Conservation (phyloP, 2,797 vertebrate genomes). For the Phalloptychus januarius region DNA sequence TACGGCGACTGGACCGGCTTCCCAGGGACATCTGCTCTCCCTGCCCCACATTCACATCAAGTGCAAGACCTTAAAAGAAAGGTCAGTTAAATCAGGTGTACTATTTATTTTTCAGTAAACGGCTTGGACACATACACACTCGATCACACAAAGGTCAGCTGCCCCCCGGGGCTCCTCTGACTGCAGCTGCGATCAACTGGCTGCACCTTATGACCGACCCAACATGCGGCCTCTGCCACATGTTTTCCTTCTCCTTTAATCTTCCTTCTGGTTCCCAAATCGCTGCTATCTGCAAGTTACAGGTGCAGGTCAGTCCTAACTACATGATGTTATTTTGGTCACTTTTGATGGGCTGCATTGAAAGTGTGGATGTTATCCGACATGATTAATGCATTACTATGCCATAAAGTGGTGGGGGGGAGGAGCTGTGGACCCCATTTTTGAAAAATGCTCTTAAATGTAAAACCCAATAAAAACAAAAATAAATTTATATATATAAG, state of each 20-base stretch:
- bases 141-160: constrained; percentile 65
- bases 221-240: constrained; percentile 9
- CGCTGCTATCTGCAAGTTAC: constrained; percentile 24
- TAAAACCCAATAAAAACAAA: too few species aligned
- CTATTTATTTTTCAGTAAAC: constrained; percentile 59
- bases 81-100: constrained; percentile 62
- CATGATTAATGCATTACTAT: constrained; percentile 60
- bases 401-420: too few species aligned
- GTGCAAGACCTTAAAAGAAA: constrained; percentile 63
- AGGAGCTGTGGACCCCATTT: too few species aligned
- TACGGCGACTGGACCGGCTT: not conserved
- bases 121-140: constrained; percentile 22
- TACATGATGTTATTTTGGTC: constrained; percentile 27
- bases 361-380: constrained; percentile 53
- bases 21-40: not conserved
- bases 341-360: constrained; percentile 18
- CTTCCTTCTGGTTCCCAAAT: constrained; percentile 7
- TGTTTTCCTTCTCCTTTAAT: constrained; percentile 18
- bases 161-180: constrained; percentile 53
- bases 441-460: too few species aligned
- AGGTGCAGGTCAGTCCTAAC: constrained; percentile 10
- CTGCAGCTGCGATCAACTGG: constrained; percentile 69
- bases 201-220: constrained; percentile 36
- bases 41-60: constrained; percentile 28
- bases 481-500: too few species aligned